Conservation (phyloP, 2,113 vertebrate genomes). For the Naja naja region DNA sequence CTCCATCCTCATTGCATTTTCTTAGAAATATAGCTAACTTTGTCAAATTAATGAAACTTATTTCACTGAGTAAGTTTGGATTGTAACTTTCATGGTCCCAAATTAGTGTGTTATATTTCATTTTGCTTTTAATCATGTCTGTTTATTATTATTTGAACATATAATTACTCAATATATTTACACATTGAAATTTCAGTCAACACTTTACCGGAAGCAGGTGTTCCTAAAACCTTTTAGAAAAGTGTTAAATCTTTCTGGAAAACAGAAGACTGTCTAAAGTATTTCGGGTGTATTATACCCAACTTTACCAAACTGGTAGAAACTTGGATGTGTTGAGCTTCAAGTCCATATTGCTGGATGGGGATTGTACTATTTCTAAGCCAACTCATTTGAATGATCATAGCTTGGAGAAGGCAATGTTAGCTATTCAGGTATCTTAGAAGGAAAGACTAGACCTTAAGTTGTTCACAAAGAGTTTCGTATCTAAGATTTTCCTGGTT, state of each 20-base stretch:
- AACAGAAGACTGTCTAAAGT: constrained; percentile 43
- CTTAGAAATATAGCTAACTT: neutral
- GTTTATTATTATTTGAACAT: neutral
- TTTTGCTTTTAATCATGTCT: constrained; percentile 30
- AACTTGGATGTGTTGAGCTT: neutral
- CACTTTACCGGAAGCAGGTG: neutral
- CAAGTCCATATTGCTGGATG: neutral
- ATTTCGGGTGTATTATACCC: constrained; percentile 44
- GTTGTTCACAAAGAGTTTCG: neutral
- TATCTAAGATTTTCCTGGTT: neutral
- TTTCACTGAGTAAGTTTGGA: neutral
- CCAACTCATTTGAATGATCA: neutral
- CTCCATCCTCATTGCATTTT: neutral
- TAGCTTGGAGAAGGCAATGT: constrained; percentile 31
- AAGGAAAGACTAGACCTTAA: neutral
- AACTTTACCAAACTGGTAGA: constrained; percentile 14
- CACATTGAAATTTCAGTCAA: constrained; percentile 8
- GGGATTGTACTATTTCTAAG: neutral
- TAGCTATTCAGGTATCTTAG: constrained; percentile 21
- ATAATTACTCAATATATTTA: neutral
- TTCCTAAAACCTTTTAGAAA: neutral
- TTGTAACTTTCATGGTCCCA: neutral
- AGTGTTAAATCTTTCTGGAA: constrained; percentile 36
- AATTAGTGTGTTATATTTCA: constrained; percentile 35
- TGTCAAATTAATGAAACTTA: neutral